A percentile compares a stretch with the other conserved stretches of the same genome.
Conservation (phyloP, 35 echinoderm and acorn worm genomes). For the Lytechinus pictus region DNA sequence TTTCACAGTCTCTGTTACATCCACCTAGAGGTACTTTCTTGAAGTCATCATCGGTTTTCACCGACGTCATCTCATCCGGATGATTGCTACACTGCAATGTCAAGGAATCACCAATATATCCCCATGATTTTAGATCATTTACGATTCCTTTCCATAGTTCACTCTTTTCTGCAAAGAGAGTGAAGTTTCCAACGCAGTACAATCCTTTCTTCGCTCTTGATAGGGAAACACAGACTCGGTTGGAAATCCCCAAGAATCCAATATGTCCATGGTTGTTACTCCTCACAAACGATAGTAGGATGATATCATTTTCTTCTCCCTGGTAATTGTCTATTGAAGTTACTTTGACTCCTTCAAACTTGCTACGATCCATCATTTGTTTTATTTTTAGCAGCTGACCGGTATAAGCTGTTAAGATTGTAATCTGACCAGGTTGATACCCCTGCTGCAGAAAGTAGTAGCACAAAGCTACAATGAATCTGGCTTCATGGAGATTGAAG, state of each 20-base stretch:
- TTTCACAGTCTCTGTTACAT: constrained; percentile 65
- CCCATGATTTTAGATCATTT: not conserved
- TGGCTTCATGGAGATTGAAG: constrained; percentile 81
- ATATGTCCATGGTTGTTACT: constrained; percentile 88
- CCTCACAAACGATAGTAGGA: constrained; percentile 89
- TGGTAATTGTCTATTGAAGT: constrained; percentile 78
- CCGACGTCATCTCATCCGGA: constrained; percentile 54
- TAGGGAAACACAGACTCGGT: constrained; percentile 83
- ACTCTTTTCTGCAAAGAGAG: constrained; percentile 66
- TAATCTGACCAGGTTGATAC: constrained; percentile 64
- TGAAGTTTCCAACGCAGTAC: constrained; percentile 89
- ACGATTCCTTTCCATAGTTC: constrained; percentile 81
- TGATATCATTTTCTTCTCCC: constrained; percentile 97
- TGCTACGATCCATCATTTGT: constrained; percentile 59
- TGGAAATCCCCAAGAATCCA: constrained; percentile 87
- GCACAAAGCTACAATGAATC: constrained; percentile 70
- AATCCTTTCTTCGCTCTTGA: constrained; percentile 89
- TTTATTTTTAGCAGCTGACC: constrained; percentile 70
- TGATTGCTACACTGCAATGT: constrained; percentile 78
- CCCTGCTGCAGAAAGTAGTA: constrained; percentile 77
- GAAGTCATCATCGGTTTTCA: constrained; percentile 60
- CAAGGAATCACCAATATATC: constrained; percentile 55
- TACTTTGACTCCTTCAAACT: constrained; percentile 69
- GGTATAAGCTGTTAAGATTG: constrained; percentile 85
- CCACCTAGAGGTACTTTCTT: constrained; percentile 71